phyloP scores from a whole-genome alignment of 2,888 invertebrate species.

The Pomacea canaliculata region DNA sequence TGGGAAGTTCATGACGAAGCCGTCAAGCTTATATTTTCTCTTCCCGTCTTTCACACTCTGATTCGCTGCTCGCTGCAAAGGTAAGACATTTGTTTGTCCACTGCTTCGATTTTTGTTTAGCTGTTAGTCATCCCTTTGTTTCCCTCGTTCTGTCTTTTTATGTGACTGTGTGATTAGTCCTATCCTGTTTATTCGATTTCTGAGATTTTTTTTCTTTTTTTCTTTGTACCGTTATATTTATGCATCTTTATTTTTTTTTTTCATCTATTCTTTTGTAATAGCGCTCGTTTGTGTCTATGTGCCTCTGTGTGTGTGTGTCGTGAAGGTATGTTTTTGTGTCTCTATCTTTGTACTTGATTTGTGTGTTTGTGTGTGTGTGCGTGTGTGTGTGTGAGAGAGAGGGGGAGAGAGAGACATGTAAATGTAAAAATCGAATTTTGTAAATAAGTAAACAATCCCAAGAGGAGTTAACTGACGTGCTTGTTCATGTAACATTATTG shows the following conservation, averaged over 20 bases:
- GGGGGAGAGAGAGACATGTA: not conserved
- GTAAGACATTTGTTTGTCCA: no score
- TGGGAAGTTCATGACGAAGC: no score
- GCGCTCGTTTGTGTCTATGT: not conserved
- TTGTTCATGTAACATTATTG: no score
- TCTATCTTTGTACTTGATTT: not conserved
- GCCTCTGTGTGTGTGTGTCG: not conserved
- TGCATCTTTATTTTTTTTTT: not conserved
- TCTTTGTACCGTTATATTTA: slow-evolving; percentile 18
- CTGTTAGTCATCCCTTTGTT: no score
- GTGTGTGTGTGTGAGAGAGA: not conserved
- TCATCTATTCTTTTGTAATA: not conserved
- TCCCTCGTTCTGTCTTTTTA: no score
- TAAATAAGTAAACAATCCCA: no score
- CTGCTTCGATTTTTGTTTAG: no score
- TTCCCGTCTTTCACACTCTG: no score
- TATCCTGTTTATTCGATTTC: no score
- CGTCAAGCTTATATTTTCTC: not conserved
- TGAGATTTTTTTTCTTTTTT: not conserved
- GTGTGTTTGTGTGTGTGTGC: not conserved
- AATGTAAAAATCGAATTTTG: not conserved
- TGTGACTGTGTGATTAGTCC: no score
- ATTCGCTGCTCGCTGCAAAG: no score
- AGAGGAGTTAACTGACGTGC: no score
- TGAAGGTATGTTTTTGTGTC: not conserved